Evolutionary conservation across 2,113 vertebrate genomes (phyloP).

Genomic region (Tupaia chinensis): DNA sequence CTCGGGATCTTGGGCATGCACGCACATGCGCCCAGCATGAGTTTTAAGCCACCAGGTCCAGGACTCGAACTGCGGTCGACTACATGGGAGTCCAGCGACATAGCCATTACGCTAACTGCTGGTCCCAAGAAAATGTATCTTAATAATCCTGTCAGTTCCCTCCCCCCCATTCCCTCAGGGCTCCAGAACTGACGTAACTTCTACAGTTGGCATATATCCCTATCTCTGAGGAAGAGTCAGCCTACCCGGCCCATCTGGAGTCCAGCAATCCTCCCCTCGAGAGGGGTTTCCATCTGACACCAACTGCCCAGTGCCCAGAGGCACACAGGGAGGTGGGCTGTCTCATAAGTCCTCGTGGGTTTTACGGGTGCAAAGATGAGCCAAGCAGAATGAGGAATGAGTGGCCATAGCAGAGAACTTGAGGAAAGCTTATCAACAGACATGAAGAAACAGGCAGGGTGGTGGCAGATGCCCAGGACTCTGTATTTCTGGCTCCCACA

Average conservation of each 20-base stretch:
- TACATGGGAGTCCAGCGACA: too few relatives aligned
- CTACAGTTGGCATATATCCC: neutral
- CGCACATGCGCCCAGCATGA: too few relatives aligned
- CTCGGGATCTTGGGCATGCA: too few relatives aligned
- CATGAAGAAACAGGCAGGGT: neutral
- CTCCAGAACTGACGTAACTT: neutral
- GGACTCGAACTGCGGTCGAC: too few relatives aligned
- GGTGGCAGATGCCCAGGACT: neutral
- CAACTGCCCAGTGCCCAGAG: too few relatives aligned
- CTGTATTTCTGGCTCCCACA: neutral
- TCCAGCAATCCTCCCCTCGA: too few relatives aligned
- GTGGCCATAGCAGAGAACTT: neutral
- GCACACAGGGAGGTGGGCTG: neutral
- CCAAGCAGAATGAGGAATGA: neutral
- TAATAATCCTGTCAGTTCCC: neutral
- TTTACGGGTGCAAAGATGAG: neutral
- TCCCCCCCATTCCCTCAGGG: neutral
- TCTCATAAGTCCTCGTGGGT: neutral
- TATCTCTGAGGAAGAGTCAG: fast-evolving
- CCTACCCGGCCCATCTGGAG: fast-evolving
- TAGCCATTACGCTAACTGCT: too few relatives aligned
- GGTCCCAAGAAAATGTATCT: too few relatives aligned
- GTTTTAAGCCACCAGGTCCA: too few relatives aligned
- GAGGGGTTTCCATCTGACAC: neutral
- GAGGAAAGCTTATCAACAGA: neutral